Evolutionary conservation across 2,113 vertebrate genomes (phyloP).

Genomic region (Macroglossus sobrinus): DNA sequence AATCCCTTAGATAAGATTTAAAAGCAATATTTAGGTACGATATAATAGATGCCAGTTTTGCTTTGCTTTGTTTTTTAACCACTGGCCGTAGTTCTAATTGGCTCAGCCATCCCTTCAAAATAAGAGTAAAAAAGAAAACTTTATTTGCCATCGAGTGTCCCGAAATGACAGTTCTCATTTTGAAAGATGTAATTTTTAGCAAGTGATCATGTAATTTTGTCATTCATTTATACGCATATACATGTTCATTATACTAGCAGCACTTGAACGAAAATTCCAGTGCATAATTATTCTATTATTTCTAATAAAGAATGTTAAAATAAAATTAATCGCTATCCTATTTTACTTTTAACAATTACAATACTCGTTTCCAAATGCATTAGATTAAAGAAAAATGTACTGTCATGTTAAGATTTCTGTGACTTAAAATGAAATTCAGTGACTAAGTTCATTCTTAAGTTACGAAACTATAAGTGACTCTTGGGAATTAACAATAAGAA

Average conservation of each 20-base stretch:
- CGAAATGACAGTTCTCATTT: neutral
- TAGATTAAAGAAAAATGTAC: neutral
- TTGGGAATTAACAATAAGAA: neutral
- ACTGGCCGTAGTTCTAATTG: neutral
- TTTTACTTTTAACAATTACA: constrained; percentile 22
- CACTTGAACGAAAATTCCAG: neutral
- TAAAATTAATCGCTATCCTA: neutral
- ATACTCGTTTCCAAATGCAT: constrained; percentile 14
- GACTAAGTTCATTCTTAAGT: neutral
- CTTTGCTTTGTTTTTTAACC: neutral
- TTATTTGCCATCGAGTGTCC: neutral
- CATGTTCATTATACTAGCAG: neutral
- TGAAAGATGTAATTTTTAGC: neutral
- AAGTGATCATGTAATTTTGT: neutral
- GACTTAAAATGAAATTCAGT: neutral
- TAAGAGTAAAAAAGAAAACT: neutral
- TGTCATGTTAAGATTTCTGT: neutral
- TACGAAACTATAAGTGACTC: neutral
- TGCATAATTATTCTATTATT: neutral
- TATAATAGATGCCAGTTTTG: neutral
- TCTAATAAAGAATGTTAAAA: constrained; percentile 1
- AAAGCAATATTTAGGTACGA: neutral
- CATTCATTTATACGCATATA: neutral
- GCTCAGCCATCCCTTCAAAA: neutral
- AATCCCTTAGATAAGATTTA: neutral